Conservation (phyloP, 2,113 vertebrate species). For the Chitala chitala region DNA sequence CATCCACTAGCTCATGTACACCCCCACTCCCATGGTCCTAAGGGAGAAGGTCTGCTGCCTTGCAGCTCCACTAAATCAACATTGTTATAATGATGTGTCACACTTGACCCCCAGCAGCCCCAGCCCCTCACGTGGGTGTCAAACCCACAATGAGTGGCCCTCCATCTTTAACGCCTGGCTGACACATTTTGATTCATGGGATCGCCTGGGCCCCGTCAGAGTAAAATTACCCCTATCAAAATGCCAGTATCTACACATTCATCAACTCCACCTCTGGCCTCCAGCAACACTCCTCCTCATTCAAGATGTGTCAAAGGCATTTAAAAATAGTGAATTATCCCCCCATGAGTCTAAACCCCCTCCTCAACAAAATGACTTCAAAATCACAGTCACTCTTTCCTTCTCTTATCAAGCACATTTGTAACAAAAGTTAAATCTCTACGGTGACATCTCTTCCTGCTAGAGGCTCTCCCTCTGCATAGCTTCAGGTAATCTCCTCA, state of each 20-base stretch:
- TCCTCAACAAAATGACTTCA: constrained; percentile 13
- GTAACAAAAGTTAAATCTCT: constrained; percentile 15
- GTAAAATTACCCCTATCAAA: constrained; percentile 80
- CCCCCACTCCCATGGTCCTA: constrained; percentile 55
- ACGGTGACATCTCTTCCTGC: neutral
- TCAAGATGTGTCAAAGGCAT: constrained; percentile 29
- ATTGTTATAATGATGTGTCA: constrained; percentile 80
- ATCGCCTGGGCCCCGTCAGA: constrained; percentile 74
- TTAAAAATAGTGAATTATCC: constrained; percentile 28
- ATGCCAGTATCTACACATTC: constrained; percentile 70
- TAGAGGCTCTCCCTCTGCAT: neutral
- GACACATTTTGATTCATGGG: constrained; percentile 89
- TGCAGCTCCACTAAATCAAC: constrained; percentile 79
- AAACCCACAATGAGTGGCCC: constrained; percentile 75
- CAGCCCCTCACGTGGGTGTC: constrained; percentile 72
- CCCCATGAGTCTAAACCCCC: constrained; percentile 6
- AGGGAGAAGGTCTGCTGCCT: constrained; percentile 67
- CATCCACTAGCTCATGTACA: constrained; percentile 50
- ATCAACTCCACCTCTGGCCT: constrained; percentile 64
- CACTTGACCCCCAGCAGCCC: constrained; percentile 78
- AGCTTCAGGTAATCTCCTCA: constrained; percentile 1
- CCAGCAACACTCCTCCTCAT: constrained; percentile 34
- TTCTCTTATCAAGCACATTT: constrained; percentile 14
- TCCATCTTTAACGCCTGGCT: constrained; percentile 73
- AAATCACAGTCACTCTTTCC: constrained; percentile 14